phyloP scores from a whole-genome alignment of 2,888 invertebrate species.

The Torymus aiolomorphi region DNA sequence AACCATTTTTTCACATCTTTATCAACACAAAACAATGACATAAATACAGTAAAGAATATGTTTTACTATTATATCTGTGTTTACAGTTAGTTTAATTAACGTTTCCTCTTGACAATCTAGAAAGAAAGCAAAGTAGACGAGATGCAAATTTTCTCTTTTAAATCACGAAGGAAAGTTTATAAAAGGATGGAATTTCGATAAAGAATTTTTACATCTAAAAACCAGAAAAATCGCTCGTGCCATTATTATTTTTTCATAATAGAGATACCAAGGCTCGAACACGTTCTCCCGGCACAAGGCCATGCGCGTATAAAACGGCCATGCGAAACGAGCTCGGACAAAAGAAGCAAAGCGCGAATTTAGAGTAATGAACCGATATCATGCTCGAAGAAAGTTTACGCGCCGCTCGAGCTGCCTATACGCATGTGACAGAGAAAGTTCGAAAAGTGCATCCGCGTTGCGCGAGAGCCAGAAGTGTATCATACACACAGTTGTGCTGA shows the following conservation, averaged over 20 bases:
- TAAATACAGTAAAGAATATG: background rate
- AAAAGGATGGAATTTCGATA: constrained; percentile 7
- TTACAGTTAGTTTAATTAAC: too few species aligned
- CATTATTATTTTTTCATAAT: background rate
- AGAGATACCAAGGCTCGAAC: background rate
- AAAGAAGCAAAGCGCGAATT: constrained; percentile 33
- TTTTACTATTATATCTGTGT: too few species aligned
- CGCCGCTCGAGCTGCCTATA: background rate
- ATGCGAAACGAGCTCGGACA: constrained; percentile 5
- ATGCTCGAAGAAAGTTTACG: constrained; percentile 34
- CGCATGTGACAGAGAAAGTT: constrained; percentile 29
- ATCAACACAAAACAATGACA: background rate
- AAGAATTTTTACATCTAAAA: constrained; percentile 3
- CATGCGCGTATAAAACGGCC: background rate
- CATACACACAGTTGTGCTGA: background rate
- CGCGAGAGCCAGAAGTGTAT: background rate
- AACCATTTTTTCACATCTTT: too few species aligned
- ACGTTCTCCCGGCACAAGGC: constrained; percentile 9
- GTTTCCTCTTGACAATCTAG: too few species aligned
- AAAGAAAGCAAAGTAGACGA: too few species aligned
- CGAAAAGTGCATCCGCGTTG: constrained; percentile 9
- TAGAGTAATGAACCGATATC: constrained; percentile 30
- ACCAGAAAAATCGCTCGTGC: background rate
- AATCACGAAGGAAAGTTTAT: background rate
- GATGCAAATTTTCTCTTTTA: background rate